Conservation (phyloP, 2,797 vertebrate species). For the Pristis pectinata region DNA sequence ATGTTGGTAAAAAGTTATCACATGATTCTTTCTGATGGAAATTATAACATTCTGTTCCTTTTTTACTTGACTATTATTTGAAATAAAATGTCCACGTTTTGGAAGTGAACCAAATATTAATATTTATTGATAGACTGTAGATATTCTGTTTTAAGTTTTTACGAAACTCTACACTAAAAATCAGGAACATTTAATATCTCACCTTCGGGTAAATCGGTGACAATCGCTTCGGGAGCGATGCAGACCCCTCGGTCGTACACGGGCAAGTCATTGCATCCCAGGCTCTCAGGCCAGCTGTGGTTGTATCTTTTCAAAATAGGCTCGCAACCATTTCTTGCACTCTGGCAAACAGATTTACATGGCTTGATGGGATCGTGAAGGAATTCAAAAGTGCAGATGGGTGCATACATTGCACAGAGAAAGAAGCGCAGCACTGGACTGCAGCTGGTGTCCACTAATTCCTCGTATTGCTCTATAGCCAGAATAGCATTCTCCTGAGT, state of each 20-base stretch:
- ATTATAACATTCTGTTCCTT: background rate
- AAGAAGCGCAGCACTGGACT: slow-evolving; percentile 66
- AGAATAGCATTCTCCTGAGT: slow-evolving; percentile 71
- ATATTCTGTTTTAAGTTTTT: background rate
- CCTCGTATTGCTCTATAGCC: slow-evolving; percentile 69
- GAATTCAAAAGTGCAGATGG: slow-evolving; percentile 69
- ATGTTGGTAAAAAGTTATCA: background rate
- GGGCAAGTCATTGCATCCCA: slow-evolving; percentile 67
- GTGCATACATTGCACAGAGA: slow-evolving; percentile 71
- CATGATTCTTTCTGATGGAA: background rate
- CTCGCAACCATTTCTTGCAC: slow-evolving; percentile 65
- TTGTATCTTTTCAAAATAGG: slow-evolving; percentile 69
- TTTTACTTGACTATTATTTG: background rate
- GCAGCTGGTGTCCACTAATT: slow-evolving; percentile 64
- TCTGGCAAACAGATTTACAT: slow-evolving; percentile 65
- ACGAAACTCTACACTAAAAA: background rate
- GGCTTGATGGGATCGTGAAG: slow-evolving; percentile 70
- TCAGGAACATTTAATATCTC: slow-evolving; percentile 39
- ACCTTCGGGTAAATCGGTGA: slow-evolving; percentile 64
- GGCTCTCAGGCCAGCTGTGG: slow-evolving; percentile 68
- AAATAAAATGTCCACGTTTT: background rate
- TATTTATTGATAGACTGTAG: background rate
- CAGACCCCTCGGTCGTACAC: slow-evolving; percentile 70
- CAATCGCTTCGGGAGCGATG: slow-evolving; percentile 70
- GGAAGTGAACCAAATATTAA: background rate